Evolutionary conservation across 2,888 invertebrate genomes (phyloP), one percentile per base, ranked within the genome.

Genomic region (Rosalia funebris): DNA sequence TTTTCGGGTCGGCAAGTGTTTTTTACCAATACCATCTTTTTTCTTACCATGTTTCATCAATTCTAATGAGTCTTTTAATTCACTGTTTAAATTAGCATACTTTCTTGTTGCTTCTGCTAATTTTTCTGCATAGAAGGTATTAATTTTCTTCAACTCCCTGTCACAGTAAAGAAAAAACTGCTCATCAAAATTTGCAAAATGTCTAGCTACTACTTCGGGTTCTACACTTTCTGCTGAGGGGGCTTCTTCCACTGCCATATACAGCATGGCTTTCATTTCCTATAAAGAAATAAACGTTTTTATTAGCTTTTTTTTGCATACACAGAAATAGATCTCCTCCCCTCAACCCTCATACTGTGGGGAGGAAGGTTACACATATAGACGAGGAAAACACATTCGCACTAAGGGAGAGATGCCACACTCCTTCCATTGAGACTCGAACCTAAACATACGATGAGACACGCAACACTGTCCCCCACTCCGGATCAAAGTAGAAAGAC

Each of bases 91-190:
- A 55, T 86, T 90, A 7, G 90, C 89, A 81, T 88, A 91, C 77
- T 92, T 93, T 57, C 93, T 84, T 5, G 89, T 91, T 0, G 94
- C 94, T 82, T 95, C 95, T 0, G 95, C 94, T 74, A 95, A 83
- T 82, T 95, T 95, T 81, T 95, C 93, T 50, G 91, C 89, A 77
- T 91, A 95, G 80, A 95, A 95, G 9, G 92, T 91, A 80, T 95
- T 94, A 74, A 95, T 94, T 82, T 95, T 95, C 57, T 90, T 88
- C 66, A 95, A 82, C 81, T 95, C 94, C 72, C 89, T 90, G 77
- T 94, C 93, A 80, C 92, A 92, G 75, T 90, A 91, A 70, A 89
- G 89, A 78, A 94, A 92, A 77, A 95, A 95, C 72, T 89, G 87
- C 77, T 95, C 94, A 77, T 93, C 93, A 81, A 93, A 92, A 74